phyloP scores from a whole-genome alignment of 2,113 vertebrate genomes.

The Chrysochloris asiatica region DNA sequence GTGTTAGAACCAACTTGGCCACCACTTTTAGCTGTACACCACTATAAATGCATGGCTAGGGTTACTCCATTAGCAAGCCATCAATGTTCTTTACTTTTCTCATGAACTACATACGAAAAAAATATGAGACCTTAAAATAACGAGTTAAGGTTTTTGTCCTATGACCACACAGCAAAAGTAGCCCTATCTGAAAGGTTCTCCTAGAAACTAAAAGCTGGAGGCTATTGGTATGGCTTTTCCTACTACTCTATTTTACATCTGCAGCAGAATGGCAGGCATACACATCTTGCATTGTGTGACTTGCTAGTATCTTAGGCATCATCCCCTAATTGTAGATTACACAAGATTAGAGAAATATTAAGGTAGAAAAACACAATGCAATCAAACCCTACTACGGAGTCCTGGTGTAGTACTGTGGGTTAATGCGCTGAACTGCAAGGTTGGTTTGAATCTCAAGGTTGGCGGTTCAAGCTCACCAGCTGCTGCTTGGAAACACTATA shows the following conservation, averaged over 20 bases:
- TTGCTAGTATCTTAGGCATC: slow-evolving; percentile 6
- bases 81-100: slow-evolving; percentile 24
- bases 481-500: too few relatives aligned
- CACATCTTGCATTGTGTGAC: not conserved
- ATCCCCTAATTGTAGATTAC: not conserved
- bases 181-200: slow-evolving; percentile 1
- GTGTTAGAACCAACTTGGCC: too few relatives aligned
- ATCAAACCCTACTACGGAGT: slow-evolving; percentile 12
- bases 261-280: not conserved
- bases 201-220: not conserved
- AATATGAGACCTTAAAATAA: not conserved
- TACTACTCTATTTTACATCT: slow-evolving; percentile 5
- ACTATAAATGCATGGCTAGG: slow-evolving; percentile 13
- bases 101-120: slow-evolving; percentile 7
- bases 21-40: too few relatives aligned
- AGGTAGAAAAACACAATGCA: slow-evolving; percentile 15
- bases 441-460: too few relatives aligned
- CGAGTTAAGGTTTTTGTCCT: not conserved
- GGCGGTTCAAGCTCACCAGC: too few relatives aligned
- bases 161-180: not conserved
- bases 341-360: slow-evolving; percentile 27
- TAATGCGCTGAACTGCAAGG: too few relatives aligned
- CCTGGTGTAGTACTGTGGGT: too few relatives aligned
- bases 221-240: not conserved
- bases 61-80: not conserved